Percentiles rank a stretch among this genome's conserved stretches.
phyloP scores from a whole-genome alignment of 2,888 invertebrate genomes.

The Epinotia demarniana region DNA sequence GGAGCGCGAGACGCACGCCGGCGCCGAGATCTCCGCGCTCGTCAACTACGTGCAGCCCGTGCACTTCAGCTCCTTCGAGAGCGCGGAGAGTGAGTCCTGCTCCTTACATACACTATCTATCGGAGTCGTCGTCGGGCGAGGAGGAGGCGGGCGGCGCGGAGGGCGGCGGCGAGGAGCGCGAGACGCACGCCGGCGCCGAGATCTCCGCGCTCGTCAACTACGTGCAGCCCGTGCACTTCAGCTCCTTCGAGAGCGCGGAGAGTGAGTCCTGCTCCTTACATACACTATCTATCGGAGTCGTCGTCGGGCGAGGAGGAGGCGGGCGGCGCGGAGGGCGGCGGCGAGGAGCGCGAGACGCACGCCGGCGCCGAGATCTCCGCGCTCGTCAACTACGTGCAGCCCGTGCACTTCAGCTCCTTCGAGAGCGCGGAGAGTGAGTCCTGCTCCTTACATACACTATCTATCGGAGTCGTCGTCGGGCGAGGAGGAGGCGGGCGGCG shows the following conservation, averaged over 20 bases:
- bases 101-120: no score
- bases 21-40: conserved; percentile 97
- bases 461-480: conserved; percentile 91
- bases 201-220: conserved; percentile 99
- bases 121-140: conserved; percentile 91
- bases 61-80: conserved; percentile 97
- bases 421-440: conserved; percentile 95
- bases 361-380: conserved; percentile 98
- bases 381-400: conserved; percentile 98
- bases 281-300: no score
- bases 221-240: conserved; percentile 98
- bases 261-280: conserved; percentile 87
- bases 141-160: conserved; percentile 51
- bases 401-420: conserved; percentile 98
- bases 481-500: conserved; percentile 70
- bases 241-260: conserved; percentile 96
- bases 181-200: conserved; percentile 98
- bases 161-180: conserved; percentile 81
- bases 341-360: conserved; percentile 91
- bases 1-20: conserved; percentile 95
- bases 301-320: conserved; percentile 88
- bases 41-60: conserved; percentile 99
- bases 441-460: no score
- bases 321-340: conserved; percentile 48
- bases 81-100: conserved; percentile 91